Evolutionary conservation across 2,888 invertebrate genomes (phyloP).

Genomic region (Cinara cedri): DNA sequence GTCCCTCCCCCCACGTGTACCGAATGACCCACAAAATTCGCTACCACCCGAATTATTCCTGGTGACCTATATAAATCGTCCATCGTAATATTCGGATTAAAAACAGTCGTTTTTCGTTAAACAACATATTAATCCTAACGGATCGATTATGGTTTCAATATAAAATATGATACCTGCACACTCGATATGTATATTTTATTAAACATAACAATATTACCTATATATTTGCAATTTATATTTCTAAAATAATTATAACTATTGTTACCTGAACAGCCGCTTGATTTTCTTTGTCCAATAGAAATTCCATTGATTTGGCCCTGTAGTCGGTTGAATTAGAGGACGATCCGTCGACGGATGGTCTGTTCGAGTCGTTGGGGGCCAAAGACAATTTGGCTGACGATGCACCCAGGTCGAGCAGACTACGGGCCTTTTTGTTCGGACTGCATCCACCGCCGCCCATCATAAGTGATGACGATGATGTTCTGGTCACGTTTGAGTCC

Average conservation of each 20-base stretch:
- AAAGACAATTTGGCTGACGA: constrained; percentile 57
- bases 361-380: constrained; percentile 63
- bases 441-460: constrained; percentile 41
- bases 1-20: constrained; percentile 34
- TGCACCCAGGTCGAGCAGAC: constrained; percentile 69
- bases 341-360: constrained; percentile 60
- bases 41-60: constrained; percentile 45
- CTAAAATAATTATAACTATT: not conserved
- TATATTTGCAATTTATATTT: not conserved
- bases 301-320: constrained; percentile 87
- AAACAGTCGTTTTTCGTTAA: not conserved
- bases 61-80: constrained; percentile 35
- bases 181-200: not conserved
- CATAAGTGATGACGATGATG: constrained; percentile 44
- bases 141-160: not conserved
- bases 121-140: not conserved
- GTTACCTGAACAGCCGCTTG: constrained; percentile 81
- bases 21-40: constrained; percentile 50
- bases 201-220: not conserved
- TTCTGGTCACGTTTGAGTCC: constrained; percentile 71
- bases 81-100: not conserved
- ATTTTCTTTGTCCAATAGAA: constrained; percentile 91
- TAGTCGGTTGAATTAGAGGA: constrained; percentile 64
- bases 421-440: constrained; percentile 69
- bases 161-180: not conserved